Evolutionary conservation across 2,888 invertebrate genomes (phyloP).

Genomic region (Agonopterix arenella): DNA sequence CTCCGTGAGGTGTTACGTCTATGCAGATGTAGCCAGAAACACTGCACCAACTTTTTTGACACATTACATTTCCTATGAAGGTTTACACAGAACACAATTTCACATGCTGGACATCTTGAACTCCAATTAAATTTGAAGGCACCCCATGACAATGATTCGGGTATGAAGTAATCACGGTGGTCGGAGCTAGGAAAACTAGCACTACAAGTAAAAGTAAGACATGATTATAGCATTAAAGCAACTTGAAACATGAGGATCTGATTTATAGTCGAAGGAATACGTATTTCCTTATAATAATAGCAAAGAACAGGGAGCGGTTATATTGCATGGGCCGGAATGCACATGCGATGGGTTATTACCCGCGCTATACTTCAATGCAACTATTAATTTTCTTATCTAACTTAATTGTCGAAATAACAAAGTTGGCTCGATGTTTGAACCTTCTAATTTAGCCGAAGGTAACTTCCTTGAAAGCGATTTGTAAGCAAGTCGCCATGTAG

Average conservation of each 20-base stretch:
- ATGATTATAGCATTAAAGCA: neutral
- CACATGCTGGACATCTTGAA: too few species aligned
- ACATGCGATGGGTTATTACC: constrained; percentile 32
- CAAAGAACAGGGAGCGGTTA: constrained; percentile 25
- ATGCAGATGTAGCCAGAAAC: too few species aligned
- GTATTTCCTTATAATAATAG: constrained; percentile 25
- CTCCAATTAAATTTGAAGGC: too few species aligned
- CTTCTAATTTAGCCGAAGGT: constrained; percentile 52
- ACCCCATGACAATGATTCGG: too few species aligned
- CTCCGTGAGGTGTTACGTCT: too few species aligned
- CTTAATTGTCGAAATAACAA: constrained; percentile 60
- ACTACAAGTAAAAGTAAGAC: neutral
- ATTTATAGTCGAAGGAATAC: neutral
- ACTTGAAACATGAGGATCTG: neutral
- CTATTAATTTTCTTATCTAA: constrained; percentile 58
- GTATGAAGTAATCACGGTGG: too few species aligned
- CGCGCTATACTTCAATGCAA: constrained; percentile 32
- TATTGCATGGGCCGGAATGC: constrained; percentile 29
- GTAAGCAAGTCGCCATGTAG: constrained; percentile 40
- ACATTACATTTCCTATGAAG: too few species aligned
- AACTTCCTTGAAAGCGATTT: constrained; percentile 54
- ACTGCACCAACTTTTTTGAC: too few species aligned
- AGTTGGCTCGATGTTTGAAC: constrained; percentile 42
- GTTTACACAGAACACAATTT: too few species aligned
- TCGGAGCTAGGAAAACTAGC: too few species aligned